Evolutionary conservation across 2,888 invertebrate species (phyloP).

Genomic region (Blomia tropicalis): DNA sequence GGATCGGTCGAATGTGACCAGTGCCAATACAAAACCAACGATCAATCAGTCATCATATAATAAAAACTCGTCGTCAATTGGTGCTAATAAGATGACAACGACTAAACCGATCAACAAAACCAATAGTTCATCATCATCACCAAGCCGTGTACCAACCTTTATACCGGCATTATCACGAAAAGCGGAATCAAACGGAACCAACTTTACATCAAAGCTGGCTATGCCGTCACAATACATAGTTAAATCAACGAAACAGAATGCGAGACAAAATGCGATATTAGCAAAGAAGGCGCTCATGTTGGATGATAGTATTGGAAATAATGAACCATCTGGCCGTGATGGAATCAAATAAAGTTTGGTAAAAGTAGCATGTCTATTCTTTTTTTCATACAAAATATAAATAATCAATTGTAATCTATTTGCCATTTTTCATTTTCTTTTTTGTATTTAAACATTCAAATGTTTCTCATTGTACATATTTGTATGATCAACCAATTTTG

Average conservation of each 20-base stretch:
- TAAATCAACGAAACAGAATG: background rate
- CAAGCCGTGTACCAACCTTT: conserved; percentile 9
- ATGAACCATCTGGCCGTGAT: background rate
- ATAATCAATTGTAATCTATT: background rate
- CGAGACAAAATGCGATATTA: conserved; percentile 12
- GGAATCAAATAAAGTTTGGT: background rate
- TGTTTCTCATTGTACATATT: background rate
- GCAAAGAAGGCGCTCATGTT: conserved; percentile 2
- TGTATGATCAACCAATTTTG: background rate
- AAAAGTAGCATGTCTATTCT: background rate
- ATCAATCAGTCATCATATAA: background rate
- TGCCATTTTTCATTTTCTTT: background rate
- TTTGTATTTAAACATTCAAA: conserved; percentile 9
- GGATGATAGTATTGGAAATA: background rate
- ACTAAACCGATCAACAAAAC: background rate
- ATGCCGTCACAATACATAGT: background rate
- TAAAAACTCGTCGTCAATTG: background rate
- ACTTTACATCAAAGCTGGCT: background rate
- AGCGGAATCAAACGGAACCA: background rate
- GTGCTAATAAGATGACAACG: background rate
- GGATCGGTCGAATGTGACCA: background rate
- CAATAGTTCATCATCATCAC: background rate
- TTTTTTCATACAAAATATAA: background rate
- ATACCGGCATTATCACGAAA: conserved; percentile 7
- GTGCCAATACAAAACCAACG: background rate